Conservation (phyloP, 1,140 invertebrate species). For the Plutomurus gul region DNA sequence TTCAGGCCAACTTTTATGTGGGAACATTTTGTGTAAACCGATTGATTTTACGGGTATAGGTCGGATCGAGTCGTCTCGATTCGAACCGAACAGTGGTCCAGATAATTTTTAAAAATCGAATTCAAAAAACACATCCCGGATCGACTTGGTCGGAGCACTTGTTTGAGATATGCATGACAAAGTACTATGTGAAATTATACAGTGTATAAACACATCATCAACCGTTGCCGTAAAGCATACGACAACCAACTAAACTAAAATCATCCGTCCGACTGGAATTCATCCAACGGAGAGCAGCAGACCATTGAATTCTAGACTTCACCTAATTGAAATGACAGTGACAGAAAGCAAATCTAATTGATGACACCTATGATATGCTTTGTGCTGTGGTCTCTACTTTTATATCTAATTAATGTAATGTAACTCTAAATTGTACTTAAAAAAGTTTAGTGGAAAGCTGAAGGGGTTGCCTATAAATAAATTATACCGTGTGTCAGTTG, state of each 20-base stretch:
- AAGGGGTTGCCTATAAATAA: too few species aligned
- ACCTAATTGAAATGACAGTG: conserved; percentile 22
- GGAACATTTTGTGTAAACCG: too few species aligned
- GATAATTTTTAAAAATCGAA: too few species aligned
- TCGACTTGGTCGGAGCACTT: too few species aligned
- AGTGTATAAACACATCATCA: neutral
- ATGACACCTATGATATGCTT: conserved; percentile 8
- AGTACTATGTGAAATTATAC: neutral
- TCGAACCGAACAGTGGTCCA: too few species aligned
- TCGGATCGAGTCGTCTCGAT: too few species aligned
- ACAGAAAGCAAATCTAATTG: conserved; percentile 8
- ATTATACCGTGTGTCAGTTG: too few species aligned
- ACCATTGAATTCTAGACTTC: neutral
- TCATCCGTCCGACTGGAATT: neutral
- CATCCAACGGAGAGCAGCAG: conserved; percentile 1
- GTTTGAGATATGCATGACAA: too few species aligned
- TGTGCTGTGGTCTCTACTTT: neutral
- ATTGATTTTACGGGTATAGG: too few species aligned
- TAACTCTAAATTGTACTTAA: neutral
- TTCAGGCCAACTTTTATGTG: too few species aligned
- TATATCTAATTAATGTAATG: neutral
- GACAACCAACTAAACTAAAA: neutral
- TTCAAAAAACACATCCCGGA: too few species aligned
- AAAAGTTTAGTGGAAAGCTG: too few species aligned
- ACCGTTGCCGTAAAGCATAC: neutral